Percentiles rank a stretch among this genome's conserved stretches.
phyloP scores from a whole-genome alignment of 1,140 invertebrate species.

The Epicauta chinensis region DNA sequence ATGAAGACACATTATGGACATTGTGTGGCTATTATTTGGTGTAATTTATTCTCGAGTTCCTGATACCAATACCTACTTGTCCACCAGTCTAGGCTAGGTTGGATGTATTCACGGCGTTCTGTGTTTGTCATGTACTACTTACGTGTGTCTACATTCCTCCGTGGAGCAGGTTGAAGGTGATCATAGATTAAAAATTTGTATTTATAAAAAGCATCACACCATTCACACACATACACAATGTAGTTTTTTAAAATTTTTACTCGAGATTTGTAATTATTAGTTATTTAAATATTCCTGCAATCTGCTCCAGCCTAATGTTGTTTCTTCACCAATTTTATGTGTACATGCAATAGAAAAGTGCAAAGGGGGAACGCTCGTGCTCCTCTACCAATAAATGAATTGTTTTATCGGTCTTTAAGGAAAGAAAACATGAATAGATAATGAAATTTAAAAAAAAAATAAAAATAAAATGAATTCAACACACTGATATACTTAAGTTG shows the following conservation, averaged over 20 bases:
- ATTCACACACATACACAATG: constrained; percentile 10
- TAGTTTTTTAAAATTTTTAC: constrained; percentile 25
- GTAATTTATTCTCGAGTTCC: constrained; percentile 16
- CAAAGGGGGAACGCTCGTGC: constrained; percentile 21
- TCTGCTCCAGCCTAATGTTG: constrained; percentile 28
- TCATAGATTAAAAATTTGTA: background rate
- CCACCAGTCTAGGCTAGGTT: constrained; percentile 38
- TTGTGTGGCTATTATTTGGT: constrained; percentile 19
- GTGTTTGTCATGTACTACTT: constrained; percentile 23
- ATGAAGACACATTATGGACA: constrained; percentile 15
- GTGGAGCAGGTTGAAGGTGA: constrained; percentile 24
- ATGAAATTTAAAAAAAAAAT: constrained; percentile 4
- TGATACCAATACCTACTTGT: constrained; percentile 22
- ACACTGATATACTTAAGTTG: constrained; percentile 1
- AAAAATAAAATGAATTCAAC: constrained; percentile 1
- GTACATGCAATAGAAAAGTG: constrained; percentile 36
- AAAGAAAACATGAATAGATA: background rate
- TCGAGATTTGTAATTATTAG: constrained; percentile 3
- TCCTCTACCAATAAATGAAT: constrained; percentile 3
- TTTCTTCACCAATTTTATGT: constrained; percentile 26
- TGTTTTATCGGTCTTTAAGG: constrained; percentile 11
- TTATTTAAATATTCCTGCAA: constrained; percentile 17
- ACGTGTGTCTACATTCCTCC: constrained; percentile 32
- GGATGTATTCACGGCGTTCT: constrained; percentile 27
- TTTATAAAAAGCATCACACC: constrained; percentile 2